These are phyloP conservation scores for Junonia oenone DNA, from an alignment of 2,888 invertebrate species.

Conservation along the genomic window DNA sequence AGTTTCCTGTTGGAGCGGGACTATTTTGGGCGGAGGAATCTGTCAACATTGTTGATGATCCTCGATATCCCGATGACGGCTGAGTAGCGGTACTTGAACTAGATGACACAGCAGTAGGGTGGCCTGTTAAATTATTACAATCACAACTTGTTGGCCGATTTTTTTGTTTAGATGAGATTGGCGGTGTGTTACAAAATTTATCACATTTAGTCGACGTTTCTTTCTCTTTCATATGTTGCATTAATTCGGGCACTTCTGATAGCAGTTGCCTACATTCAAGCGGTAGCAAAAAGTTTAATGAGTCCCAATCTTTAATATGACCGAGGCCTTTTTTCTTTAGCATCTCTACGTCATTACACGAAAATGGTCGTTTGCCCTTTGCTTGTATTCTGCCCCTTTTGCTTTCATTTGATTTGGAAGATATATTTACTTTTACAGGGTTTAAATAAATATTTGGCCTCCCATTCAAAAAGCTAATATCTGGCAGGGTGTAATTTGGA, in stretches of 20 bases:
- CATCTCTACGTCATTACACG: constrained; percentile 89
- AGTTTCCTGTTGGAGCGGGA: constrained; percentile 79
- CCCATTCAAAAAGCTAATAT: constrained; percentile 88
- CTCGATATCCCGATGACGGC: constrained; percentile 91
- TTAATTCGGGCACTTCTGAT: constrained; percentile 88
- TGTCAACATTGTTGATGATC: constrained; percentile 89
- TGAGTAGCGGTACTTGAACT: constrained; percentile 87
- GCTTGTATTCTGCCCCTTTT: constrained; percentile 57
- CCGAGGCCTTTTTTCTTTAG: constrained; percentile 88
- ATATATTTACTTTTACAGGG: constrained; percentile 81
- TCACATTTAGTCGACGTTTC: constrained; percentile 59
- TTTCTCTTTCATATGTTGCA: constrained; percentile 81
- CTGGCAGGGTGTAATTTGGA: constrained; percentile 93
- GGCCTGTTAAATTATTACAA: constrained; percentile 74
- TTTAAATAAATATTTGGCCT: constrained; percentile 85
- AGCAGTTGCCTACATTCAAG: constrained; percentile 89
- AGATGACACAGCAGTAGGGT: constrained; percentile 80
- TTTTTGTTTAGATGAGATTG: constrained; percentile 66
- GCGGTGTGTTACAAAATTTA: constrained; percentile 65
- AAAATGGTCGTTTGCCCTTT: constrained; percentile 83
- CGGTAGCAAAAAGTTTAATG: constrained; percentile 92
- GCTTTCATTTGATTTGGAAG: constrained; percentile 58
- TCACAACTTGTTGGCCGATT: constrained; percentile 81
- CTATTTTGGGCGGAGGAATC: constrained; percentile 87
- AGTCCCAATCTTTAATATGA: constrained; percentile 96